Conservation (phyloP, 2,888 invertebrate species). For the Rhabditophanes sp. region DNA sequence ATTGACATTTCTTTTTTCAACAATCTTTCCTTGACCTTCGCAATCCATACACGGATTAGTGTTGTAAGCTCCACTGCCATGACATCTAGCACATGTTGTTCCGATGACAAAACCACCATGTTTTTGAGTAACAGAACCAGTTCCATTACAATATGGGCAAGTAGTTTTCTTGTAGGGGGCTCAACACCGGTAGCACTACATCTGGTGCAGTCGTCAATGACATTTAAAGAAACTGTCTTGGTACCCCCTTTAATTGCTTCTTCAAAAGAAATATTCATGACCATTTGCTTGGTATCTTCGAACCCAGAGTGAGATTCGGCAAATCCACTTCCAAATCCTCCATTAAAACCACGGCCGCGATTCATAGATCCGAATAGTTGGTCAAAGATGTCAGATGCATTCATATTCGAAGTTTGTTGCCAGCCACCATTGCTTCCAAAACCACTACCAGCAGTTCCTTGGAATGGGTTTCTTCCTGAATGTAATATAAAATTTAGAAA, state of each 20-base stretch:
- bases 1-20: conserved; percentile 70
- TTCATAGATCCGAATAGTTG: too few relatives aligned
- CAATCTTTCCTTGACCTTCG: conserved; percentile 70
- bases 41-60: conserved; percentile 80
- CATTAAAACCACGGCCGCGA: conserved; percentile 77
- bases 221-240: conserved; percentile 76
- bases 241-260: conserved; percentile 80
- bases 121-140: conserved; percentile 43
- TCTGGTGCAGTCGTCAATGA: conserved; percentile 75
- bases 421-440: conserved; percentile 6
- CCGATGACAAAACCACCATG: conserved; percentile 27
- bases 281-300: conserved; percentile 26
- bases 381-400: conserved; percentile 8
- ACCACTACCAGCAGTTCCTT: conserved; percentile 9
- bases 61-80: conserved; percentile 69
- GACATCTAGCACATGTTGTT: conserved; percentile 53
- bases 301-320: conserved; percentile 32
- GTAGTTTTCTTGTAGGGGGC: too few relatives aligned
- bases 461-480: too few relatives aligned
- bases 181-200: conserved; percentile 73
- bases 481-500: conserved; percentile 1
- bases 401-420: conserved; percentile 7
- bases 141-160: conserved; percentile 84
- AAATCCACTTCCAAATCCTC: conserved; percentile 17
- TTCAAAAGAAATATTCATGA: conserved; percentile 75